These are phyloP conservation scores for Galago senegalensis DNA, from an alignment of 2,797 vertebrate species.

Conservation along the genomic window DNA sequence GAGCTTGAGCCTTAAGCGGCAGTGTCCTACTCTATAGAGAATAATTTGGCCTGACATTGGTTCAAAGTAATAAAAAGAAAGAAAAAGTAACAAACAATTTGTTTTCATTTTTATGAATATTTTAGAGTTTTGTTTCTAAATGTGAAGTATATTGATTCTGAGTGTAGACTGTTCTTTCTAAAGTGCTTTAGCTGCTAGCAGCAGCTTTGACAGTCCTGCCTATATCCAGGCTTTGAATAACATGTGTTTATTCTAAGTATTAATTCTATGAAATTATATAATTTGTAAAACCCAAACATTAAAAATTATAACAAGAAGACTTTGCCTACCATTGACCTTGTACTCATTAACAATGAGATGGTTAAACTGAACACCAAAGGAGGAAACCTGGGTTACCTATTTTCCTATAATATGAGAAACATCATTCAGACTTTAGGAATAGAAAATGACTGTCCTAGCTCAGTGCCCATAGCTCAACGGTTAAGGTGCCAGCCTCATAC, in stretches of 20 bases:
- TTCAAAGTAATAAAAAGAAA: constrained; percentile 13
- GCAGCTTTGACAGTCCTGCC: not conserved
- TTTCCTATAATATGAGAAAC: not conserved
- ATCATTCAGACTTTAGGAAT: not conserved
- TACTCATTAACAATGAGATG: constrained; percentile 13
- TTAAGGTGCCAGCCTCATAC: too few relatives aligned
- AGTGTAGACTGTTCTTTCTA: not conserved
- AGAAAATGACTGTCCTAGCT: not conserved
- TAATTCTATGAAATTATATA: constrained; percentile 1
- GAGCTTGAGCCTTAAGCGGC: not conserved
- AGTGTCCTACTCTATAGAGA: not conserved
- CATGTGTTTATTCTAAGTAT: not conserved
- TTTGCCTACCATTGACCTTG: not conserved
- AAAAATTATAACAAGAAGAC: constrained; percentile 34
- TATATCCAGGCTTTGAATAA: constrained; percentile 44
- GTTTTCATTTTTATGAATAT: not conserved
- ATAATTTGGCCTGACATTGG: not conserved
- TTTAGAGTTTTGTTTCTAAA: not conserved
- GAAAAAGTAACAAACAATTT: not conserved
- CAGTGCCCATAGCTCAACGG: too few relatives aligned
- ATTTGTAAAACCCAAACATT: constrained; percentile 53
- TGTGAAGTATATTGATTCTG: not conserved
- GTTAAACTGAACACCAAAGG: not conserved
- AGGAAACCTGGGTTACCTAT: not conserved
- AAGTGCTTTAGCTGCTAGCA: not conserved